Base-by-base conservation (phyloP, 2,797 vertebrate genomes). In the Gymnothorax javanicus region DNA sequence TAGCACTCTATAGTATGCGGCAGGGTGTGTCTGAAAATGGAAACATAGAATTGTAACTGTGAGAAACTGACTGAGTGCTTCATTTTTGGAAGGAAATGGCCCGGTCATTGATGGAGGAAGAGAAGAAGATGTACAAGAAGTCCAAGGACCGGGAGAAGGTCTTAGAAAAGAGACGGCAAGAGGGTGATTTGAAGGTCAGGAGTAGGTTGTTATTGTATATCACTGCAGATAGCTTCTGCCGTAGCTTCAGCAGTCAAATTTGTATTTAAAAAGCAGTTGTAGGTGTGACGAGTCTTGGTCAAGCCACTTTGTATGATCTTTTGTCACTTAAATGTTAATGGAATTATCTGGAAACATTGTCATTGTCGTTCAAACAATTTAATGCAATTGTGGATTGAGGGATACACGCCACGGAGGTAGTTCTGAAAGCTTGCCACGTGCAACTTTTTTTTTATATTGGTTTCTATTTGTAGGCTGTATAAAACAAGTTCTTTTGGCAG, bases 51-150 rank as follows among this genome's bases (percentile, higher is more conserved):
- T n/a, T 43, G 43, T 86, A 13, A 52, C 56, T 82, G 12, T 6
- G 54, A 83, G 56, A 83, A 25, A 57, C 12, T 83, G 82, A 59
- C n/a, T 75, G 12, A 23, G 88, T 64, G 43, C 84, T 88, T 3
- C 62, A 2, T 82, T 67, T 85, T 85, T 92, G 87, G 13, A 91
- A 99, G 99, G 98, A 99, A 95, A 97, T 99, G 0, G 99, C 99
- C 83, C 96, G 98, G 23, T 94, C 96, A 91, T 87, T 99, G 86
- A 98, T 99, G 97, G 98, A 98, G 25, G 97, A 98, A 92, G 99
- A 99, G 91, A 98, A 99, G 90, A 97, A 95, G 88, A 97, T 97
- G 85, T 96, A 97, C 89, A 98, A 93, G 90, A 99, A 95, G 93
- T 95, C 92, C 15, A 96, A 93, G 90, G 98, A 98, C n/a, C 95